Evolutionary conservation across 2,113 vertebrate species (phyloP), one percentile per base, ranked within the genome.

Genomic region (Charadrius vociferus): DNA sequence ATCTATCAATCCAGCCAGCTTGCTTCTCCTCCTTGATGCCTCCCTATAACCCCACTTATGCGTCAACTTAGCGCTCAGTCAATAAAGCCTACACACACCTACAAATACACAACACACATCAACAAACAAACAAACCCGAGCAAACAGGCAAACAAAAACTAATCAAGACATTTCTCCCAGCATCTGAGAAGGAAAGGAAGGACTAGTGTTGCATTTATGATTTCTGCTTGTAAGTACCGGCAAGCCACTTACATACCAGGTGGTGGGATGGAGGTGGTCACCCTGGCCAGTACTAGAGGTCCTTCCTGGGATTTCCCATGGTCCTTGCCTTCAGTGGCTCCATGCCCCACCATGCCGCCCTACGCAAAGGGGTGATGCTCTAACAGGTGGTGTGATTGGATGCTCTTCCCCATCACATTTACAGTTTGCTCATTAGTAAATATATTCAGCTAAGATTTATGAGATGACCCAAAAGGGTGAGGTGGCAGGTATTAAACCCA

Each of bases 111-210:
- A 67, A 12, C 37, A 26, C 23, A 4, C n/a, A 41, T 45, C 50
- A 66, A 80, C 83, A 93, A 95, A 88, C 80, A 96, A 91, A 90
- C 82, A 84, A 77, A 70, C 43, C 49, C 87, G 21, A 82, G 91
- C 65, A 93, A 84, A 90, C 77, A 68, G 81, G 56, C 75, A 61
- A 79, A 65, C 72, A 81, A 45, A 88, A 94, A 34, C 83, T 72
- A 62, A 68, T 87, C 91, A 13, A 15, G 83, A 56, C 6, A 6
- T 89, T 96, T 58, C 47, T 74, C 56, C 52, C 0, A 1, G 72
- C 23, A 20, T 12, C 47, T 0, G 0, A 63, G 81, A 70, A 50
- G 58, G 30, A 21, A n/a, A 45, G 59, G 50, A 55, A 74, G 32
- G 30, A 58, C 27, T 12, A 12, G 27, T 4, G 21, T 17, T 41